Percentiles rank a stretch among this genome's conserved stretches.
These are phyloP conservation scores for Samia ricini DNA, from an alignment of 1,140 invertebrate genomes.

Conservation along the genomic window DNA sequence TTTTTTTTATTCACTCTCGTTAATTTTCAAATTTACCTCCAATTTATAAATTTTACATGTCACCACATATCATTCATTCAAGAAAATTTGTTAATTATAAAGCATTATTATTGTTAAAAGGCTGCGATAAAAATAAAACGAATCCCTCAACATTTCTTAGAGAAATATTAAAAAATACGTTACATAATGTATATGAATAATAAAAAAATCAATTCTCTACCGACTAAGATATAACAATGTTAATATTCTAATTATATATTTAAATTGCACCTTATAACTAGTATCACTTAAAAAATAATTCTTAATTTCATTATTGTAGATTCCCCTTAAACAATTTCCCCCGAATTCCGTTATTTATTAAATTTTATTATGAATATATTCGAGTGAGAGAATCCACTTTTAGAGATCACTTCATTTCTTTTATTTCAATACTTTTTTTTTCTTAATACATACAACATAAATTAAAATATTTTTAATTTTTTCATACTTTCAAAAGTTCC, in stretches of 20 bases:
- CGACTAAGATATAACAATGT: conserved; percentile 8
- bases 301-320: conserved; percentile 7
- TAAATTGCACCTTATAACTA: conserved; percentile 7
- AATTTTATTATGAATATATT: not conserved
- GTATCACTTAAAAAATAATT: conserved; percentile 13
- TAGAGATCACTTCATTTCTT: conserved; percentile 12
- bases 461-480: not conserved
- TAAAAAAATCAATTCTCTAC: conserved; percentile 1
- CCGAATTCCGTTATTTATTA: not conserved
- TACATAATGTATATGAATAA: not conserved
- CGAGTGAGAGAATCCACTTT: conserved; percentile 12
- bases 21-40: too few species aligned
- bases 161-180: conserved; percentile 1
- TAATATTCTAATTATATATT: conserved; percentile 8
- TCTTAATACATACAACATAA: not conserved
- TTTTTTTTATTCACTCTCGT: too few species aligned
- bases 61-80: not conserved
- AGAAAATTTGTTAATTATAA: not conserved
- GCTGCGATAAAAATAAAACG: not conserved
- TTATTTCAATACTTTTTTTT: conserved; percentile 12
- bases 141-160: not conserved
- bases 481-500: not conserved
- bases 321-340: not conserved
- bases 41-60: too few species aligned
- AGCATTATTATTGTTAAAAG: not conserved